A percentile compares a stretch with the other conserved stretches of the same genome.
Evolutionary conservation across 2,888 invertebrate species (phyloP).

Genomic region (Acanthoscelides obtectus): DNA sequence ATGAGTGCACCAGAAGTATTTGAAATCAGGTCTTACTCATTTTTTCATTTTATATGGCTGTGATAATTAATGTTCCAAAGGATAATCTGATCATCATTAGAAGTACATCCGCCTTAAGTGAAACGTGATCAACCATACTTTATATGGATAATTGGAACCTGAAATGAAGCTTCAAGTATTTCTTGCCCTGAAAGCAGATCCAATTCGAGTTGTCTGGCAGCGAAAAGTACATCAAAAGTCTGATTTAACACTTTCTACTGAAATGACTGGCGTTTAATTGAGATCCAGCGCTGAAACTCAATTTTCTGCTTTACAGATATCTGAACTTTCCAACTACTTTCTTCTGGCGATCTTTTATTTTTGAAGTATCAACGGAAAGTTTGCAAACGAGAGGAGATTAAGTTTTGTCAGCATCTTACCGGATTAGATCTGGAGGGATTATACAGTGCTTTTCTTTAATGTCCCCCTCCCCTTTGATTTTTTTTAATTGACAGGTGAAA

Average conservation of each 20-base stretch:
- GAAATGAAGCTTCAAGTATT: not conserved
- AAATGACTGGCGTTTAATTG: not conserved
- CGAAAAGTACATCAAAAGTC: not conserved
- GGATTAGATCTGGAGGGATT: not conserved
- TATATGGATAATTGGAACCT: no score
- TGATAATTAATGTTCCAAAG: no score
- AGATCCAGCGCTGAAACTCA: not conserved
- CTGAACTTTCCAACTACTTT: not conserved
- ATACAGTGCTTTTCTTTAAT: no score
- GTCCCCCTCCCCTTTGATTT: no score
- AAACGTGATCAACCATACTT: no score
- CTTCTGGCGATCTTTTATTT: not conserved
- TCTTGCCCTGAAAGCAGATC: not conserved
- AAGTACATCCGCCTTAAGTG: no score
- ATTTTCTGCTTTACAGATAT: not conserved
- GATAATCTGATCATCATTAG: no score
- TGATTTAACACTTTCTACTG: not conserved
- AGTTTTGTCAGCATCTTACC: not conserved
- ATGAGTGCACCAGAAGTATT: no score
- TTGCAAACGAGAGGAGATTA: not conserved
- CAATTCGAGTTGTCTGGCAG: not conserved
- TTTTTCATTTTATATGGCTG: no score
- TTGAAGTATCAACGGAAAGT: not conserved
- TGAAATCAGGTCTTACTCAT: no score
- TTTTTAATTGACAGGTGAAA: no score